A percentile compares a stretch with the other conserved stretches of the same genome.
Conservation (phyloP, 1,140 invertebrate species). For the Aphelenchoides besseyi region DNA sequence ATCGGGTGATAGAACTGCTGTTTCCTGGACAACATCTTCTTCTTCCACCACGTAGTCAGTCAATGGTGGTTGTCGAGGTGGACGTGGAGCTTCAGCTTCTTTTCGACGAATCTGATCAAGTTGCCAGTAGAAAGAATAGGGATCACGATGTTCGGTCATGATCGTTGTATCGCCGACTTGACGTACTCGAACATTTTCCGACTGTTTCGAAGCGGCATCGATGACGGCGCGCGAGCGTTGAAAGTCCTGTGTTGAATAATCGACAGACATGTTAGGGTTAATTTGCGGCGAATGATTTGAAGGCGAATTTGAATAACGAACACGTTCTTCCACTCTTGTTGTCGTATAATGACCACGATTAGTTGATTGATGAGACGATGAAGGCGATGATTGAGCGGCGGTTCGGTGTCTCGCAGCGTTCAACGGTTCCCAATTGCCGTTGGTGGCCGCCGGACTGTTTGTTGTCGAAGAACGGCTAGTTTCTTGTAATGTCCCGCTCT, state of each 20-base stretch:
- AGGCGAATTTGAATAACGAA: background rate
- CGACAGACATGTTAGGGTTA: conserved; percentile 33
- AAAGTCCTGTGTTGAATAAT: conserved; percentile 40
- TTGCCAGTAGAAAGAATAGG: conserved; percentile 63
- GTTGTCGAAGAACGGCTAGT: background rate
- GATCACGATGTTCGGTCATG: conserved; percentile 61
- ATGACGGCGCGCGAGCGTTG: conserved; percentile 39
- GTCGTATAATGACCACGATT: conserved; percentile 15
- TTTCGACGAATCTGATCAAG: conserved; percentile 56
- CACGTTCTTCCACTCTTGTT: conserved; percentile 8
- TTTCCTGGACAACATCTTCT: conserved; percentile 43
- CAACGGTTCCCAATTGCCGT: conserved; percentile 13
- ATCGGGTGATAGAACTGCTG: conserved; percentile 53
- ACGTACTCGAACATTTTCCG: conserved; percentile 34
- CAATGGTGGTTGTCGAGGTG: conserved; percentile 37
- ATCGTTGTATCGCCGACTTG: conserved; percentile 58
- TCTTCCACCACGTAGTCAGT: conserved; percentile 53
- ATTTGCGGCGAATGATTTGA: background rate
- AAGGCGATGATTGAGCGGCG: background rate
- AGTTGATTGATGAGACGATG: conserved; percentile 17
- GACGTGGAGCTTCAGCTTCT: conserved; percentile 38
- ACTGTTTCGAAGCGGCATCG: conserved; percentile 33
- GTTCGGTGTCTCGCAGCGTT: background rate
- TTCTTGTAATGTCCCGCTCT: background rate
- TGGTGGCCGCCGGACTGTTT: background rate